Base-by-base conservation (phyloP, 1,140 invertebrate genomes). In the Trachelipus rathkii region DNA sequence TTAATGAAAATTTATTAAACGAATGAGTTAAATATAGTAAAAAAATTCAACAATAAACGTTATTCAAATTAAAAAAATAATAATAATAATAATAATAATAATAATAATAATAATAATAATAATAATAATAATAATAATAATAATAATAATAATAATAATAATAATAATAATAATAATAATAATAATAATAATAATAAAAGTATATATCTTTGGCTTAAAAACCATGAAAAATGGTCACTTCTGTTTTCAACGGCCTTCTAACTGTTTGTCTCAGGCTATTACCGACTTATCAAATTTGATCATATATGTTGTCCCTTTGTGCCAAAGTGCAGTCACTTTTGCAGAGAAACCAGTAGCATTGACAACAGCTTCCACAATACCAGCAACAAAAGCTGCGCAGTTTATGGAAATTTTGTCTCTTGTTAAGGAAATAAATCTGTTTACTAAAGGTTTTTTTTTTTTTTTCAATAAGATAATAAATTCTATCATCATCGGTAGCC, bases 261-360 rank as follows among this genome's bases (percentile, higher is more conserved):
- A 86, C 82, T 93, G 91, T 85, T 97, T 98, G 84, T 99, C 96
- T 83, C 96, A 88, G 0, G 90, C 87, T 78, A 98, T 94, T 60
- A 99, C 96, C 76, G 91, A 89, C 84, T 98, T 95, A 82, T 99
- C 96, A 87, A 99, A 98, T 86, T 98, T 96, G 19, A 99, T 95
- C 93, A 98, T 97, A 83, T 98, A 99, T 0, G 97, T 98, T 21
- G 97, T 98, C 78, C 97, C 97, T 86, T 99, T 97, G 85, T 99
- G 96, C 95, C 96, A 99, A 85, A 98, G 96, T 2, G 96, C 95
- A 8, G 95, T 95, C 0, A 98, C 95, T 88, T 97, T 98, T 44
- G 93, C 94, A 70, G 94, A 92, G 92, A 98, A 98, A 84, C 95
- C 95, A 84, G 92, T 92, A 83, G 94, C 93, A 81, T 93, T 95